Evolutionary conservation across 2,797 vertebrate species (phyloP), one percentile per base, ranked within the genome.

Genomic region (Pangasius djambal): DNA sequence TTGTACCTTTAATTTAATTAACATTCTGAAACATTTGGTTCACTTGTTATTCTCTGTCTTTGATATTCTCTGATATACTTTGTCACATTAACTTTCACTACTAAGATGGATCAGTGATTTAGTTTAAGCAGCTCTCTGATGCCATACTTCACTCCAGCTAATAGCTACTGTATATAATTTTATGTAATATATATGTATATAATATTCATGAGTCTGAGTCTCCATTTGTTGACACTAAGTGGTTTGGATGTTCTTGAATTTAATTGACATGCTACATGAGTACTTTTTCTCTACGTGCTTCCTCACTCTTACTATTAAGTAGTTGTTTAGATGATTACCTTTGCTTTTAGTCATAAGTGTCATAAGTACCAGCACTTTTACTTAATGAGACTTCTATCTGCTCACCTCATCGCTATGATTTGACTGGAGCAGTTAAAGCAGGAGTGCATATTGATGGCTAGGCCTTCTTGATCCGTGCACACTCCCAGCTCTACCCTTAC

Each of bases 401-500:
- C 55, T 25, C 9, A 2, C 31, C 20, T 22, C 31, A 40, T 34
- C 25, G 25, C 82, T 63, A 5, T 63, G 37, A 48, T 16, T 52
- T 50, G 28, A 65, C 57, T 50, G 63, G 22, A 31, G 28, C 12
- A 12, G 44, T 69, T 28, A 65, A 65, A 83, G 28, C 40, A 84
- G 61, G 0, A 63, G 44, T 12, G 28, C 83, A 84, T 50, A 31
- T 6, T 67, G 28, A 84, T 67, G 37, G 40, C 3, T n/a, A n/a
- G 83, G 28, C 16, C 44, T 50, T 69, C 82, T 25, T 67, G 40
- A 84, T 84, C 63, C 48, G 4, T 12, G 13, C 55, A 37, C 22
- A 28, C 22, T 28, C 72, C 12, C 8, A 37, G 31, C 88, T 87
- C 72, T 84, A 57, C 52, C 83, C 86, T 88, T 75, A 69, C 89